Conservation (phyloP, 2,113 vertebrate genomes). For the Cacatua alba region DNA sequence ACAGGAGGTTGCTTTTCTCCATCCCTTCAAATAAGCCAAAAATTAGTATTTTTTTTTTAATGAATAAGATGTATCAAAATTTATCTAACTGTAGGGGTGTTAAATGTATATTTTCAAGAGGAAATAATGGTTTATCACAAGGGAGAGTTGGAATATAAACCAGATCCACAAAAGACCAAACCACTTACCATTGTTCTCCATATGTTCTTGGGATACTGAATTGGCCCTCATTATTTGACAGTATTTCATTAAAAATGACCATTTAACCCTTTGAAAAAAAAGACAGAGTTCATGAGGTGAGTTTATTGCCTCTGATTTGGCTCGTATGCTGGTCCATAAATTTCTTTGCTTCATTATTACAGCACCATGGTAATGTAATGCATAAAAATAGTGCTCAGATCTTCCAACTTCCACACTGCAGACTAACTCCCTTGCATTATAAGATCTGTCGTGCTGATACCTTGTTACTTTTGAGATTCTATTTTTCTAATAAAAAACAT, state of each 20-base stretch:
- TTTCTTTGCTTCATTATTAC: neutral
- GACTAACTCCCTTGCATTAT: neutral
- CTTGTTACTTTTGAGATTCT: neutral
- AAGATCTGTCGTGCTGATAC: neutral
- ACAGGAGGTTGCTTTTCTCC: neutral
- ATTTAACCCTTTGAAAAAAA: neutral
- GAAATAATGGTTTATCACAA: neutral
- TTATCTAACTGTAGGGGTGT: neutral
- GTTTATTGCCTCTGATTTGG: neutral
- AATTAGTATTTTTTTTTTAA: neutral
- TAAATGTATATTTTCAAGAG: neutral
- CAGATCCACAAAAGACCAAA: neutral
- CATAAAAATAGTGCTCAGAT: neutral
- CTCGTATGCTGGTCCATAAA: neutral
- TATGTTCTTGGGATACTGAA: neutral
- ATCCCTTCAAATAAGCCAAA: neutral
- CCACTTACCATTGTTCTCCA: neutral
- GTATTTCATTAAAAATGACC: neutral
- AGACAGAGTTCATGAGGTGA: neutral
- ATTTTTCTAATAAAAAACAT: neutral
- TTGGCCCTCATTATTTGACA: neutral
- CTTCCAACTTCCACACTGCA: neutral
- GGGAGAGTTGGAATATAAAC: neutral
- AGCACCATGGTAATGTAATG: neutral
- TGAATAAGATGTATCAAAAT: neutral